phyloP scores from a whole-genome alignment of 2,888 invertebrate genomes.

The Cordilura impudica region DNA sequence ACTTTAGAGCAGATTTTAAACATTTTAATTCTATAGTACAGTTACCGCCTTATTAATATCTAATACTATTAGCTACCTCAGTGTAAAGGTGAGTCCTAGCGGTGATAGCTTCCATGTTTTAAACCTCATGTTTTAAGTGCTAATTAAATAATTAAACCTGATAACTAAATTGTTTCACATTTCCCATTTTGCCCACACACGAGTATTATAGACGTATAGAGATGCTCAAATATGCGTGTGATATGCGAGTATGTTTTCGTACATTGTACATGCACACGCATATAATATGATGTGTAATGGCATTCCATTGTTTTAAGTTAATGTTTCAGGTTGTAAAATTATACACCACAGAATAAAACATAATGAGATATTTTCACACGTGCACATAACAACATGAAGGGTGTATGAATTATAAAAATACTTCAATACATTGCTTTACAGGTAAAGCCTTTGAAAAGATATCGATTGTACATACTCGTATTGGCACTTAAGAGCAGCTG shows the following conservation, averaged over 20 bases:
- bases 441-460: no score
- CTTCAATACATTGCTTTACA: no score
- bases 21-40: no score
- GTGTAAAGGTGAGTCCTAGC: no score
- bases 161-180: constrained; percentile 13
- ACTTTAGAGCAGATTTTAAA: no score
- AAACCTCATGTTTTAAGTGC: constrained; percentile 21
- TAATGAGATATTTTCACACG: constrained; percentile 16
- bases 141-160: constrained; percentile 26
- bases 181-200: not conserved
- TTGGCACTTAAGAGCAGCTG: no score
- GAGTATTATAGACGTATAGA: not conserved
- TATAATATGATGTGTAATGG: not conserved
- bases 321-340: constrained; percentile 30
- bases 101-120: no score
- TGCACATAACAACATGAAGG: not conserved
- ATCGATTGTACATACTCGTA: no score
- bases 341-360: constrained; percentile 20
- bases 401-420: not conserved
- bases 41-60: no score
- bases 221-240: not conserved
- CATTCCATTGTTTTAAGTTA: constrained; percentile 17
- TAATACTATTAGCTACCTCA: no score
- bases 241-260: not conserved
- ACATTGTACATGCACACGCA: not conserved